These are phyloP conservation scores for Panurus biarmicus DNA, from an alignment of 2,113 vertebrate species.

Conservation along the genomic window DNA sequence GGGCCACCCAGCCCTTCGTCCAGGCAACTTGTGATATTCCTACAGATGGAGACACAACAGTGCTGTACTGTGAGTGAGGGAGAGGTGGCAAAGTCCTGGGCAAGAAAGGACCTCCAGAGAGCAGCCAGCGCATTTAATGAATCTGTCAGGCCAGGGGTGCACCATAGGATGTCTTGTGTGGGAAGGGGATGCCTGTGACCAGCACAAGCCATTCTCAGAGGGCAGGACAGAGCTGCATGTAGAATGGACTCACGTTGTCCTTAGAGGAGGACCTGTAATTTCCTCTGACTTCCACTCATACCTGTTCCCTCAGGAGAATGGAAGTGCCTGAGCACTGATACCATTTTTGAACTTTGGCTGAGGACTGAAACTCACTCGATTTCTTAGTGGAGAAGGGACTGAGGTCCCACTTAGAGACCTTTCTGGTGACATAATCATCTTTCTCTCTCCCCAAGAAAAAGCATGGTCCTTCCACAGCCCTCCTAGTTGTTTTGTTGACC, in stretches of 20 bases:
- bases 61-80: not conserved
- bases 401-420: not conserved
- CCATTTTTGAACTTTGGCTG: not conserved
- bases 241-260: not conserved
- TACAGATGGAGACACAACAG: not conserved
- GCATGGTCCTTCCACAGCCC: constrained; percentile 3
- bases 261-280: not conserved
- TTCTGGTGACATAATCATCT: constrained; percentile 16
- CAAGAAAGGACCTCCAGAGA: not conserved
- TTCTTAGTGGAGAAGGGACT: constrained; percentile 3
- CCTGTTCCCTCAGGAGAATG: not conserved
- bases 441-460: constrained; percentile 42
- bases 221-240: not conserved
- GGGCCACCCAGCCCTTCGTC: not conserved
- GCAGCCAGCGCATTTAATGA: not conserved
- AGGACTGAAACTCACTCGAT: not conserved
- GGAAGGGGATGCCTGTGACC: not conserved
- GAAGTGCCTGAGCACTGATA: not conserved
- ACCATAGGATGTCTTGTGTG: not conserved
- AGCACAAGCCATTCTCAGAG: not conserved
- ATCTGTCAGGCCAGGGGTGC: not conserved
- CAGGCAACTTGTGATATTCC: not conserved
- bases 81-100: not conserved
- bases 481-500: constrained; percentile 37
- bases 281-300: not conserved